Conservation (phyloP, 2,113 vertebrate genomes). For the Isurus oxyrinchus region DNA sequence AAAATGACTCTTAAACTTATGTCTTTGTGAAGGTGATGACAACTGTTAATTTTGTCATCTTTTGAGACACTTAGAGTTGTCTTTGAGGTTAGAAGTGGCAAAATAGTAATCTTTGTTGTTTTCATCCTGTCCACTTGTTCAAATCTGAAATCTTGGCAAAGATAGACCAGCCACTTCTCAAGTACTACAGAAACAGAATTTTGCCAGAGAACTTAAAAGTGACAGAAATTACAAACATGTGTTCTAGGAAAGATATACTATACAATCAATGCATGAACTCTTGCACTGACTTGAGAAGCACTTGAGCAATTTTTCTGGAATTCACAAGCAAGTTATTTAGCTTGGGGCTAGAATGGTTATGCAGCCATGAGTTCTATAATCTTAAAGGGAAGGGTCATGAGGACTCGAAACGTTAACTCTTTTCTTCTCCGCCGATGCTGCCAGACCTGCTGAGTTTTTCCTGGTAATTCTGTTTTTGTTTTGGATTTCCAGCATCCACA, state of each 20-base stretch:
- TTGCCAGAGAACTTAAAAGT: constrained; percentile 3
- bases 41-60: not conserved
- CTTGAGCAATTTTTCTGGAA: not conserved
- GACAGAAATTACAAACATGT: constrained; percentile 30
- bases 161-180: not conserved
- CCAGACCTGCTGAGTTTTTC: too few relatives aligned
- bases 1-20: not conserved
- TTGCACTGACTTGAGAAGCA: not conserved
- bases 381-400: too few relatives aligned
- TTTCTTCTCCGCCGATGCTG: too few relatives aligned
- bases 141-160: constrained; percentile 22
- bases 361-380: not conserved
- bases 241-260: not conserved
- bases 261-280: not conserved
- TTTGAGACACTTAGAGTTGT: not conserved
- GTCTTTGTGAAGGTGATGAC: not conserved
- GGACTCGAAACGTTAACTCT: too few relatives aligned
- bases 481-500: too few relatives aligned
- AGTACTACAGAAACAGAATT: constrained; percentile 17
- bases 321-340: not conserved
- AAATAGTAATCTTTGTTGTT: not conserved
- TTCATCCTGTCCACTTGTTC: constrained; percentile 6
- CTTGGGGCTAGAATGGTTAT: not conserved
- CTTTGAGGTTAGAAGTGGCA: not conserved
- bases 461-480: too few relatives aligned